Evolutionary conservation across 2,113 vertebrate genomes (phyloP), one percentile per base, ranked within the genome.

Genomic region (Pampusana beccarii): DNA sequence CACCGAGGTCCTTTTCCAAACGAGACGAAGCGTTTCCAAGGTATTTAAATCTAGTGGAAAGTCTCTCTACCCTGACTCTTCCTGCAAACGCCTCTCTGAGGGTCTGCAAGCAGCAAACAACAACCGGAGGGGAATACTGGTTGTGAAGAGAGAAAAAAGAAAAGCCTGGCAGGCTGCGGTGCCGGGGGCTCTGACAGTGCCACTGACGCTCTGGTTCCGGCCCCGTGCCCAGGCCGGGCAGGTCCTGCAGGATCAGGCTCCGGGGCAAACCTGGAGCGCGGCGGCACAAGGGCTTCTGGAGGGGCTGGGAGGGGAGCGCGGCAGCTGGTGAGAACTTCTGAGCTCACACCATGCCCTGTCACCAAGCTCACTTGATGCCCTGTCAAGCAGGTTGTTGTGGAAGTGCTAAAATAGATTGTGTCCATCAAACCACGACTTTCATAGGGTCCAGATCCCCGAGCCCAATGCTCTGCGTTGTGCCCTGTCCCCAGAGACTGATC

Each of bases 391-490:
- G 70, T 40, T 64, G 17, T 33, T 7, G 34, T n/a, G 78, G 29
- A 46, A 56, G 10, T 6, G 86, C 48, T 57, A 34, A 53, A 70
- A 61, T 2, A 20, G 7, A 8, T 6, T 1, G n/a, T 21, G 34
- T 38, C 57, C 56, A 34, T 33, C 80, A 25, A 29, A 21, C 5
- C 56, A 1, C 4, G 51, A 4, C 20, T 24, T 61, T 13, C 71
- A 16, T 3, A 42, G 1, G 1, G 54, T 23, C 17, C 42, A 15
- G 8, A 17, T 8, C 16, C 56, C 34, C 0, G 1, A 38, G 58
- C 2, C 12, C 66, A 24, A 10, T 6, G 7, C 36, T 38, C 16
- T 10, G 50, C 0, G 0, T 25, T 13, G 16, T 12, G 33, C 14
- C 48, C 18, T 26, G 42, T 65, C 28, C 48, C 46, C 73, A 6